Base-by-base conservation (phyloP, 2,888 invertebrate species). In the Pinctada fucata region DNA sequence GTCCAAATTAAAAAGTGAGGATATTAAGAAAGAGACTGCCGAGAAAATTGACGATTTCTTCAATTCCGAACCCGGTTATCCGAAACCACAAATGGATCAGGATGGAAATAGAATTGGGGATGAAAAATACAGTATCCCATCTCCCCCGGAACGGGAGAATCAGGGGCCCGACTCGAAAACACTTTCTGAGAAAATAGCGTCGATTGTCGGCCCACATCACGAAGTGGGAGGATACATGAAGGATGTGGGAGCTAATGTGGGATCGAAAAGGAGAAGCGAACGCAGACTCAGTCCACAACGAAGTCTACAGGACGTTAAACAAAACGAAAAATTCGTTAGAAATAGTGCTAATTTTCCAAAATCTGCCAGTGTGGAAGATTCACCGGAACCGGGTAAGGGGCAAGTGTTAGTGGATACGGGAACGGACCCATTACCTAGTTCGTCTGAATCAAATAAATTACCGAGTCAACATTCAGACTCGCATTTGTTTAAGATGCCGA, bases 111-210 rank as follows among this genome's bases (percentile, higher is more conserved):
- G 89, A 64, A 85, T 84, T 76, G 95, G 95, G 73, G 95, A 95
- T 87, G 92, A 92, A 84, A 95, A 95, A 87, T 95, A 95, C 92
- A 94, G 94, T 88, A 95, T 95, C 78, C 95, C 95, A 63, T 95
- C 95, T 47, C 95, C 95, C 16, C 95, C 95, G 0, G 95, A 95
- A 92, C 92, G 95, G 80, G 95, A 95, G 51, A 76, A 82, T 13
- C 85, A 86, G 66, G 83, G 82, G 73, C 78, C 87, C 45, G 85
- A 87, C 49, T 79, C 83, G 63, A 85, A 84, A 67, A 79, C 82
- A n/a, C 73, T 87, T 31, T 85, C 84, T 8, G 80, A 86, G 70
- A 85, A 85, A 77, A 83, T 83, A 45, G 83, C 84, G 10, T 82
- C 81, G 45, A 83, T 85, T 75, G 81, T 84, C 52, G 79, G 81